Conservation (phyloP, 2,113 vertebrate species). For the Lycaon pictus region DNA sequence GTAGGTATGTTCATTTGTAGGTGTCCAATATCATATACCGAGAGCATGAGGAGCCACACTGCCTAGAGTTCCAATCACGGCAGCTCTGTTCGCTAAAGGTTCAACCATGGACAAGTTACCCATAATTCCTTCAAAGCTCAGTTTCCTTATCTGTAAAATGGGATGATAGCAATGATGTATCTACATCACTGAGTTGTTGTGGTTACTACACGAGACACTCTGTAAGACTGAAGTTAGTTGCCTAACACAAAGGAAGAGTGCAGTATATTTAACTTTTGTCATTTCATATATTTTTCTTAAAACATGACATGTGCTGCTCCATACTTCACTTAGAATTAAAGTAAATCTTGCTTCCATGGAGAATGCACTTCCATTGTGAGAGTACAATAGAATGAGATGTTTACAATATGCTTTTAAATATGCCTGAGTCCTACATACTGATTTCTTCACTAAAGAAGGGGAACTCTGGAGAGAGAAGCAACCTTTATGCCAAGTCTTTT, state of each 20-base stretch:
- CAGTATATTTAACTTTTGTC: neutral
- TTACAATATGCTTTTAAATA: neutral
- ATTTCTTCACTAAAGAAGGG: slow-evolving; percentile 1
- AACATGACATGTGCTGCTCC: neutral
- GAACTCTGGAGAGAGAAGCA: neutral
- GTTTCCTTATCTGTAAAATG: neutral
- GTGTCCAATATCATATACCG: neutral
- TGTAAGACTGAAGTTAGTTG: neutral
- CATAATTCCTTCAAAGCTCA: neutral
- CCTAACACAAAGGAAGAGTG: neutral
- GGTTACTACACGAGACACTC: neutral
- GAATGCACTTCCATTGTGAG: neutral
- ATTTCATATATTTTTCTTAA: slow-evolving; percentile 1
- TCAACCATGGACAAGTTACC: neutral
- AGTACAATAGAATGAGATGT: neutral
- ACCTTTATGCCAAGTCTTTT: neutral
- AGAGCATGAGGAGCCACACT: neutral
- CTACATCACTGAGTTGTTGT: neutral
- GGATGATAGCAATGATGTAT: neutral
- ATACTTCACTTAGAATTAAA: neutral
- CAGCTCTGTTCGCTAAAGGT: neutral
- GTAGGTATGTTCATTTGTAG: neutral
- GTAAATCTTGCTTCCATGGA: neutral
- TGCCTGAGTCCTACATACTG: neutral
- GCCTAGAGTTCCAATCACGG: neutral